phyloP scores from a whole-genome alignment of 2,888 invertebrate species.

The Orchestes rusci region DNA sequence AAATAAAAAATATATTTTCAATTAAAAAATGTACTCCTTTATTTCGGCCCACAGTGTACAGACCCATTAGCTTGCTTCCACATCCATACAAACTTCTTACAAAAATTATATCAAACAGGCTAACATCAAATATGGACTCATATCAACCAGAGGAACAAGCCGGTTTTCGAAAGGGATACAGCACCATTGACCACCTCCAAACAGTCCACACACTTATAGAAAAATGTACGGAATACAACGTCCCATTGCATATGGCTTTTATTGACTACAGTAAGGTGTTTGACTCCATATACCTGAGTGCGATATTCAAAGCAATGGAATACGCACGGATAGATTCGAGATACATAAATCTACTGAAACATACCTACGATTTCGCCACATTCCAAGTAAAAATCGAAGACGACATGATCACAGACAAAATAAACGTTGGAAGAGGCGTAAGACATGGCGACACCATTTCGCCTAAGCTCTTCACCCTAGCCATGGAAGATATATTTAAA shows the following conservation, averaged over 20 bases:
- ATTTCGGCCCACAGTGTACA: no score
- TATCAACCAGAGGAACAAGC: not conserved
- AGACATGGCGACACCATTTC: not conserved
- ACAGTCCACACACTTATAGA: not conserved
- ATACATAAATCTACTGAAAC: not conserved
- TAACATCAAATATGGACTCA: not conserved
- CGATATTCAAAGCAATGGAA: not conserved
- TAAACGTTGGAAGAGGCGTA: not conserved
- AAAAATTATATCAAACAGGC: not conserved
- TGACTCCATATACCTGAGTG: not conserved
- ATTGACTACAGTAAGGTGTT: not conserved
- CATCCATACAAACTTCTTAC: not conserved
- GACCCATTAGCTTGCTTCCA: not conserved
- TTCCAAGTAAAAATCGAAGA: not conserved
- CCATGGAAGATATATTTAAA: no score
- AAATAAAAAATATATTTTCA: no score
- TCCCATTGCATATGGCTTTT: no score
- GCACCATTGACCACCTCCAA: not conserved
- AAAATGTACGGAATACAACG: not conserved
- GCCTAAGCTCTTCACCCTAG: no score
- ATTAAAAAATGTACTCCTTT: no score
- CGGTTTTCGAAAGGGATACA: not conserved
- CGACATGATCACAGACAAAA: no score
- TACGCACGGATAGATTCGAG: not conserved
- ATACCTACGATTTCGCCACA: not conserved